These are phyloP conservation scores for Microchrysa polita DNA, from an alignment of 2,888 invertebrate species.

Conservation along the genomic window DNA sequence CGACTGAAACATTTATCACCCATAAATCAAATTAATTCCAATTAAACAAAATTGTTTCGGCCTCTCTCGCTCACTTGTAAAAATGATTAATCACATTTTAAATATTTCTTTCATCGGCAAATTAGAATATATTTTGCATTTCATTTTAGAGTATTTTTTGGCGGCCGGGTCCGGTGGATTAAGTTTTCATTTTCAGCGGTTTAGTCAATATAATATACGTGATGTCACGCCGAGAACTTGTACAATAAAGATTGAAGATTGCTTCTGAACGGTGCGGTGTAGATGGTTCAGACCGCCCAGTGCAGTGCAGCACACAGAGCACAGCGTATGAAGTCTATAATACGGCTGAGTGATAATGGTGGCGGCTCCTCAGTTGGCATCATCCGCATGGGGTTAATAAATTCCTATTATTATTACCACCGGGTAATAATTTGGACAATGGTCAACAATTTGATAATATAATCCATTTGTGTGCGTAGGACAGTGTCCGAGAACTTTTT, in stretches of 20 bases:
- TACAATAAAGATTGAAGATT: no score
- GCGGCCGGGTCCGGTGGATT: no score
- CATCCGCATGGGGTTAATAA: background rate
- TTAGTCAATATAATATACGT: no score
- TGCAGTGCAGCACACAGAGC: no score
- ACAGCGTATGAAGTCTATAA: no score
- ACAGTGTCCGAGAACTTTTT: background rate
- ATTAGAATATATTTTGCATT: conserved; percentile 31
- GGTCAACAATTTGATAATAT: background rate
- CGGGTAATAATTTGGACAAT: conserved; percentile 18
- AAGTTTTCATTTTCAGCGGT: background rate
- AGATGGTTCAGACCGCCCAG: no score
- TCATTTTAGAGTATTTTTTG: conserved; percentile 12
- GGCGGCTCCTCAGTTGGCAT: background rate
- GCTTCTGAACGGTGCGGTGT: no score
- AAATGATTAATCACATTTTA: conserved; percentile 51
- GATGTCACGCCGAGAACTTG: background rate
- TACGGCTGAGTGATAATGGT: no score
- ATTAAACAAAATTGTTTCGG: conserved; percentile 49
- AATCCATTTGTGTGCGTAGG: background rate
- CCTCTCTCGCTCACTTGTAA: no score
- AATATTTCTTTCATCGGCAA: conserved; percentile 48
- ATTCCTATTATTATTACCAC: background rate
- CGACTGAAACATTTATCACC: conserved; percentile 43
- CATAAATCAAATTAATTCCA: conserved; percentile 51